Conservation (phyloP, 2,888 invertebrate genomes). For the Coenonympha glycerion region DNA sequence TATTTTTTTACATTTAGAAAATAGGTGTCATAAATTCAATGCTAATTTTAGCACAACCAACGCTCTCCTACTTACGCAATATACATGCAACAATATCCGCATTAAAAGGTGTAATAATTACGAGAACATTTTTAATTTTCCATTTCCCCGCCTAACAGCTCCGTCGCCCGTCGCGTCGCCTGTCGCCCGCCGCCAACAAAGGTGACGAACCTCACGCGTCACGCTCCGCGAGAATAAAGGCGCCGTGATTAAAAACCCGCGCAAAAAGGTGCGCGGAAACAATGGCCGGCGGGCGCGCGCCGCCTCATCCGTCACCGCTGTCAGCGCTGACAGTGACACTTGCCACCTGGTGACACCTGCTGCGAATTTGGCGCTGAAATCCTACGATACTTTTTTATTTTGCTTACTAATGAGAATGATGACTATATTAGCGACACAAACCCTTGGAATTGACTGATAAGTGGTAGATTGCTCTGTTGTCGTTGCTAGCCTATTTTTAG, state of each 20-base stretch:
- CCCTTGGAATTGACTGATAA: no score
- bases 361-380: not conserved
- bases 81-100: no score
- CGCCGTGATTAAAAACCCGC: conserved; percentile 38
- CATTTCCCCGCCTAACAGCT: not conserved
- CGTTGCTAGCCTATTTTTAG: no score
- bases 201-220: conserved; percentile 4
- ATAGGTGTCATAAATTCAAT: no score
- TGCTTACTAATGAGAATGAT: no score
- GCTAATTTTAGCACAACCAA: no score
- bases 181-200: not conserved
- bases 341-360: conserved; percentile 45
- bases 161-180: not conserved
- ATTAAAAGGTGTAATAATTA: no score
- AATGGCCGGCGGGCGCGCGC: conserved; percentile 45
- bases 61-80: no score
- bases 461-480: no score
- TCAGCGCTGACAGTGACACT: conserved; percentile 35
- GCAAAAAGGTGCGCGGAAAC: conserved; percentile 43
- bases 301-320: conserved; percentile 65
- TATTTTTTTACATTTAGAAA: no score
- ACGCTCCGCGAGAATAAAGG: conserved; percentile 2
- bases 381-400: not conserved
- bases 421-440: no score
- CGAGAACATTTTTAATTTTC: not conserved